Evolutionary conservation across 2,888 invertebrate species (phyloP), one percentile per base, ranked within the genome.

Genomic region (Pinctada fucata): DNA sequence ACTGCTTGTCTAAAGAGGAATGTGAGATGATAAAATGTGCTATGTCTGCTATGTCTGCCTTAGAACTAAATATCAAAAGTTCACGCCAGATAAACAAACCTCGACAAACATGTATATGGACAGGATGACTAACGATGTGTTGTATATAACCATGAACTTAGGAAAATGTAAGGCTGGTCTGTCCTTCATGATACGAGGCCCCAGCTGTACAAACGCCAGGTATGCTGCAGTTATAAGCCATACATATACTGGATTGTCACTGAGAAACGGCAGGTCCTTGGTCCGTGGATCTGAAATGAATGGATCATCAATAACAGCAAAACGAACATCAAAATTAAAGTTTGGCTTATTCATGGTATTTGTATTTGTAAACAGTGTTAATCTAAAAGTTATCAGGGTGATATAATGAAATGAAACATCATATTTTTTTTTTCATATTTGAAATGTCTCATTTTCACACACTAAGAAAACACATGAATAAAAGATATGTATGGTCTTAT

Each of bases 51-150:
- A 31, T 31, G 31, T 31, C 31, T 31, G 31, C 31, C 31, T 31
- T 31, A 31, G 31, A 31, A 31, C 31, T 31, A 31, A 31, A 31
- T 31, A 31, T 31, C 31, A 31, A 31, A 31, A 31, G 31, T 31
- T 31, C 31, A 31, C 31, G 31, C 31, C 31, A 31, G 31, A 31
- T 31, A 31, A 31, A 31, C 31, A 31, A 91, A 95, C 95, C 93
- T 97, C 95, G 80, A 95, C 92, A 74, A 96, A 95, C 90, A 98
- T 97, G 90, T 96, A 96, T 2, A 95, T 94, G 91, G 97, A 98
- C 76, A 97, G 93, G 1, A 93, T 93, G 2, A 97, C 96, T 95
- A 97, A 96, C 2, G 95, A 94, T 82, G 97, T 93, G 93, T 97
- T 98, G 91, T 97, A 97, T 1, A 95, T 95, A 78, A 97, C 95